Base-by-base conservation (phyloP, 2,113 vertebrate genomes). In the Otus sunia region DNA sequence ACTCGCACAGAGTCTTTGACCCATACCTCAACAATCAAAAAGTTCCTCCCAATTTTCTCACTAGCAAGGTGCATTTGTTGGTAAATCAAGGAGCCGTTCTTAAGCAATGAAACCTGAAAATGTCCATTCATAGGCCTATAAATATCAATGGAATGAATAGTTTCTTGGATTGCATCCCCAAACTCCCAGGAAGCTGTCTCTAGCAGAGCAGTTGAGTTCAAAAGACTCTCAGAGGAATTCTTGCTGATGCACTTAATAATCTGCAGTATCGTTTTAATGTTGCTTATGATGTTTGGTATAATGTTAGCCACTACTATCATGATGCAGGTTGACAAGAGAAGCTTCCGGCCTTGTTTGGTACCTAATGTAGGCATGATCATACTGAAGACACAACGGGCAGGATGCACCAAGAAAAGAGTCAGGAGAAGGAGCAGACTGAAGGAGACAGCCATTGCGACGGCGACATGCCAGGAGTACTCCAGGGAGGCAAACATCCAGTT, bases 361-460 rank as follows among this genome's bases (percentile, higher is more conserved):
- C 99, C 99, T 30, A 99, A 73, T 0, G 98, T 99, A 16, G 99
- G 99, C 82, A 99, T 96, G 6, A 95, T 98, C 90, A 99, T 98
- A 3, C 97, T 99, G 94, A 99, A 98, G 56, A 99, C 98, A 53
- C 99, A 99, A 55, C 99, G 99, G 66, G 98, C 88, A 2, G 99
- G 99, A 76, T 99, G 99, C 41, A 98, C 97, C 63, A 99, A 74
- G 77, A 98, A 95, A 27, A 98, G 98, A 20, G 92, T 64, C 76
- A 99, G 92, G 37, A 99, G 97, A 50, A 98, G 82, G 79, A 98
- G 75, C 55, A 98, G 81, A 2, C 98, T 96, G 88, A 98, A 98
- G 92, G 97, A 64, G 36, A 95, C 15, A 3, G 98, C 83, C 56
- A 79, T 82, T 5, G 55, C 43, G 21, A 89, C 0, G 0, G 98